These are phyloP conservation scores for Burhinus oedicnemus DNA, from an alignment of 2,113 vertebrate genomes.

Conservation along the genomic window DNA sequence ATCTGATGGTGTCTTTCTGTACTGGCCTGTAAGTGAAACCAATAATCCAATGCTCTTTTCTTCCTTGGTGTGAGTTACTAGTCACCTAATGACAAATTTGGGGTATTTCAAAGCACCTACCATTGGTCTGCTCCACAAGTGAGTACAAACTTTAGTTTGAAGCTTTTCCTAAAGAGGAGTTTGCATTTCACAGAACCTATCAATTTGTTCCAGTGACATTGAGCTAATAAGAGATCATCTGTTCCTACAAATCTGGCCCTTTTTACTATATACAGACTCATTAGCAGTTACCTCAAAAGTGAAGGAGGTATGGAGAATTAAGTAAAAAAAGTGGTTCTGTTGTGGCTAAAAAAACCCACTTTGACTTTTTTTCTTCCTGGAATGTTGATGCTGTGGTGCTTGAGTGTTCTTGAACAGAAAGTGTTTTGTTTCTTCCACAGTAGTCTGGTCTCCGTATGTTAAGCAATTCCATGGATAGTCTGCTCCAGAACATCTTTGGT, in stretches of 20 bases:
- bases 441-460: slow-evolving; percentile 54
- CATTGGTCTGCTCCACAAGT: neutral
- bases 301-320: neutral
- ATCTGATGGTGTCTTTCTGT: neutral
- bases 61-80: neutral
- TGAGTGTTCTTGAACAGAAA: neutral
- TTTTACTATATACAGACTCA: neutral
- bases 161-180: neutral
- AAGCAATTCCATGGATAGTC: neutral
- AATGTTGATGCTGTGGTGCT: neutral
- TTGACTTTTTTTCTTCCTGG: neutral
- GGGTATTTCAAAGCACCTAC: neutral
- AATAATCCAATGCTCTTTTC: neutral
- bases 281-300: neutral
- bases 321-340: neutral
- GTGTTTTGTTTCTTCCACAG: neutral
- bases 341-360: neutral
- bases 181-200: neutral
- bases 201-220: neutral
- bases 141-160: neutral
- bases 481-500: slow-evolving; percentile 73
- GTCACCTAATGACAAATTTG: neutral
- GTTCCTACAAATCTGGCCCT: neutral
- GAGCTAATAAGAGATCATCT: neutral
- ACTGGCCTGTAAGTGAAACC: neutral